These are phyloP conservation scores for Notiomystis cincta DNA, from an alignment of 2,113 vertebrate genomes.

Conservation along the genomic window DNA sequence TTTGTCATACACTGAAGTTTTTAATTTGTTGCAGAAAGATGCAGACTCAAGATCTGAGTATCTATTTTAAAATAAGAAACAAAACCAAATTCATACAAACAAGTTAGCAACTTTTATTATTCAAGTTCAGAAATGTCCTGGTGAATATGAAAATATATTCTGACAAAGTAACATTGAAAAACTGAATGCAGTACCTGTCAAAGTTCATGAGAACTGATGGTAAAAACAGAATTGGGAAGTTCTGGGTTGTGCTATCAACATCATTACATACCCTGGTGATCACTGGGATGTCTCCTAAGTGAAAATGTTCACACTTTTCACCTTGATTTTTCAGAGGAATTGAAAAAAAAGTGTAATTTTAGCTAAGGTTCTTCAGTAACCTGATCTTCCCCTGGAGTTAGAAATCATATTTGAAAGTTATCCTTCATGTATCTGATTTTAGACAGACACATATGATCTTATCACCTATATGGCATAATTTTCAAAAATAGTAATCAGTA, in stretches of 20 bases:
- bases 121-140: not conserved
- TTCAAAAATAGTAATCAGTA: not conserved
- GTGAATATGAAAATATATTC: not conserved
- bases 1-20: not conserved
- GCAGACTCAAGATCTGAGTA: not conserved
- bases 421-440: not conserved
- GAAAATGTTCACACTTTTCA: not conserved
- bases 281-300: not conserved
- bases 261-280: not conserved
- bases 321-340: not conserved
- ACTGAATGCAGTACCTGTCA: not conserved
- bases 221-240: not conserved
- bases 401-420: not conserved
- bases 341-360: not conserved
- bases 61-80: not conserved
- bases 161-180: not conserved
- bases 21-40: not conserved
- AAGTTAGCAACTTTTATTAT: not conserved
- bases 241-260: not conserved
- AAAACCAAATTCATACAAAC: not conserved
- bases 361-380: not conserved
- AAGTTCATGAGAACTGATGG: not conserved
- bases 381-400: not conserved
- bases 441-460: not conserved
- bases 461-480: not conserved